Evolutionary conservation across 2,888 invertebrate species (phyloP), one percentile per base, ranked within the genome.

Genomic region (Darwinula stevensoni): DNA sequence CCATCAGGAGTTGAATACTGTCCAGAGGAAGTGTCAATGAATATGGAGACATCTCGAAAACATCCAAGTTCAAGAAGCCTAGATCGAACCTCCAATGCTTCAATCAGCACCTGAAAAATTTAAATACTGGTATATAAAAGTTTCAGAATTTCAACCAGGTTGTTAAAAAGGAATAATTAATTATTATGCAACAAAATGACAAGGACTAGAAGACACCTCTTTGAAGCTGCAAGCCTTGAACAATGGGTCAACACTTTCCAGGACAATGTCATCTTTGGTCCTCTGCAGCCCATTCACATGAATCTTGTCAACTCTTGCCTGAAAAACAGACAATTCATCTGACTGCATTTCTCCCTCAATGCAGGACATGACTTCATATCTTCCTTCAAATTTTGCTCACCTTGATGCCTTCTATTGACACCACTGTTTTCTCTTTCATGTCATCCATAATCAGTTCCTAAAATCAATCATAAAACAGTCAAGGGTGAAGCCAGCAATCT

Each of bases 191-290:
- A 16, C 12, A 13, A 5, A 22, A 16, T 16, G 14, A n/a, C n/a
- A n/a, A n/a, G 35, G n/a, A n/a, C n/a, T n/a, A n/a, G n/a, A 22
- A 22, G n/a, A 63, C 37, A 84, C 70, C 45, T 86, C 76, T 47
- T 75, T 67, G 47, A 94, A 82, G 52, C 74, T 76, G 4, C 59
- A 58, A 1, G 78, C 75, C 39, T 65, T 63, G 51, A 91, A 82
- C 13, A 94, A 56, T 5, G 74, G 73, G 34, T 65, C 58, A 0
- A 88, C 67, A 16, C 74, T 70, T 42, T 66, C 62, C 40, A 63
- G 58, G 18, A 91, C 58, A 40, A 86, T 65, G 45, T 88, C 86
- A 49, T 84, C 73, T 50, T 78, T 76, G 2, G 88, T 91, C 36
- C 84, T 58, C 26, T 55, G 57, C 12, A 91, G 51, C 0, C 88